Evolutionary conservation across 2,888 invertebrate species (phyloP).

Genomic region (Erpobdella octoculata): DNA sequence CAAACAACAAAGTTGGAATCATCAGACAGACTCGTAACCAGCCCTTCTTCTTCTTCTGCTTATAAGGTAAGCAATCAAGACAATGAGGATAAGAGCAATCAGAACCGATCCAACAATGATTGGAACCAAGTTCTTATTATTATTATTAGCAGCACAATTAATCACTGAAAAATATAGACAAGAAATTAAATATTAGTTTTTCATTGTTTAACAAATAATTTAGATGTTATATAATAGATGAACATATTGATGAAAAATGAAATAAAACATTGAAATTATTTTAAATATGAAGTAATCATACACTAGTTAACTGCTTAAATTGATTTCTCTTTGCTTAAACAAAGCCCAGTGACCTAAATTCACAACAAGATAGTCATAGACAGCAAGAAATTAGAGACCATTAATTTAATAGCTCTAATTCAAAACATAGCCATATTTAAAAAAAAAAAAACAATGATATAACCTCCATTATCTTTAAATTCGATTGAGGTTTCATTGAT

Average conservation of each 20-base stretch:
- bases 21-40: slow-evolving; percentile 25
- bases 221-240: too few relatives aligned
- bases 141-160: background rate
- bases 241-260: too few relatives aligned
- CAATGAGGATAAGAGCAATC: slow-evolving; percentile 17
- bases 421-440: background rate
- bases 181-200: too few relatives aligned
- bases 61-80: slow-evolving; percentile 25
- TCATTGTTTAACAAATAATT: too few relatives aligned
- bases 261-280: too few relatives aligned
- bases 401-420: background rate
- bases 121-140: slow-evolving; percentile 16
- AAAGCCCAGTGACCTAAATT: too few relatives aligned
- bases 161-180: background rate
- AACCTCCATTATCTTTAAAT: slow-evolving; percentile 22
- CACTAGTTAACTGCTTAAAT: too few relatives aligned
- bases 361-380: too few relatives aligned
- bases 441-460: background rate
- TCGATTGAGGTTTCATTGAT: slow-evolving; percentile 7
- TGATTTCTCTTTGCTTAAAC: too few relatives aligned
- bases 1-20: background rate
- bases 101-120: slow-evolving; percentile 26
- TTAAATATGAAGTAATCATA: too few relatives aligned
- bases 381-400: too few relatives aligned
- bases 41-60: slow-evolving; percentile 17